Base-by-base conservation (phyloP, 2,797 vertebrate genomes). In the Danio aesculapii region DNA sequence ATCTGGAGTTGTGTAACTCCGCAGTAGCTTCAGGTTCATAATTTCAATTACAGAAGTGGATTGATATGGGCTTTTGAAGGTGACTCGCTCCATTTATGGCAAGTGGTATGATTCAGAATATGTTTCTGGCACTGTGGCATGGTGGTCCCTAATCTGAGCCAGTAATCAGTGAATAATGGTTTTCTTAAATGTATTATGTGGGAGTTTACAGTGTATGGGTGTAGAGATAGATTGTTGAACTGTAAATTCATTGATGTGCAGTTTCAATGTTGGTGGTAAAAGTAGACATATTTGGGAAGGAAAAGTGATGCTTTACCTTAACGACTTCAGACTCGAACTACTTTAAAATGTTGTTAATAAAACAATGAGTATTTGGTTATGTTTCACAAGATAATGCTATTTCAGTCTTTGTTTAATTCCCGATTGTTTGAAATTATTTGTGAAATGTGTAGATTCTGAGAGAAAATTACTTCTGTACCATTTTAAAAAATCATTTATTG, bases 241-340 rank as follows among this genome's bases (percentile, higher is more conserved):
- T 72, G 17, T 69, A 77, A 72, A 77, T 43, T 46, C 50, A 39
- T 83, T 50, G 62, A 62, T 57, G 62, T 53, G 43, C 58, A 61
- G 67, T 63, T 17, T 17, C n/a, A 19, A 30, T 30, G 16, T 49
- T 14, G 58, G 68, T 49, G 61, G 21, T 77, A 50, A 68, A 64
- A 49, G 16, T 6, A 53, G 61, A 75, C 81, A 73, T 77, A 78
- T 83, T 83, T 78, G 75, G 81, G 39, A 52, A n/a, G 68, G 70
- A 73, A 83, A 58, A 39, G 11, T 30, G 4, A 21, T 43, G 71
- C 7, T 30, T 68, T 62, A 43, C 43, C 44, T 61, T 21, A 50
- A 21, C 6, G n/a, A 11, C 16, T 68, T 77, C 52, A 69, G 58
- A n/a, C 6, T 1, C 11, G 8, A 30, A 30, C 30, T 3, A 30